A percentile compares a stretch with the other conserved stretches of the same genome.
Conservation (phyloP, 2,888 invertebrate species). For the Diplolepis rosae region DNA sequence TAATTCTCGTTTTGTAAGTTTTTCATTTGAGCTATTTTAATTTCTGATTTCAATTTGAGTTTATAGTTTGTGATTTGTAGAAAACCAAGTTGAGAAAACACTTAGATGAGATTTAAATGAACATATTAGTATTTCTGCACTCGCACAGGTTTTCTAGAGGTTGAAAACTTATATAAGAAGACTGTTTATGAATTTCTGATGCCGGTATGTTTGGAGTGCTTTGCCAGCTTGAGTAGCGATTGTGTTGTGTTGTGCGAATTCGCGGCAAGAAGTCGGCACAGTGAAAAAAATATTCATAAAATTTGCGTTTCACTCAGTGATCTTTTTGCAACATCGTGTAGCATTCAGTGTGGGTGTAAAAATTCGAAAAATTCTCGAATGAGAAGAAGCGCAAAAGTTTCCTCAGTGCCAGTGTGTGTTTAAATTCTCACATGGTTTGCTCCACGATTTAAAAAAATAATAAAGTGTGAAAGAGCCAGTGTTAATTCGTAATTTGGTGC, state of each 20-base stretch:
- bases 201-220: not conserved
- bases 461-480: conserved; percentile 20
- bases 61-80: too few relatives aligned
- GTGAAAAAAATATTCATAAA: conserved; percentile 22
- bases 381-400: not conserved
- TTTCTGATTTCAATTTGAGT: too few relatives aligned
- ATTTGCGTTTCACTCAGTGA: conserved; percentile 6
- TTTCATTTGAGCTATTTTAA: too few relatives aligned
- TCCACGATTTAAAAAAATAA: conserved; percentile 16
- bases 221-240: not conserved
- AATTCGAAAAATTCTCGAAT: not conserved
- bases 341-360: not conserved
- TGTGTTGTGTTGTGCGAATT: conserved; percentile 20
- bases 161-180: not conserved
- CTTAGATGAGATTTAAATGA: too few relatives aligned
- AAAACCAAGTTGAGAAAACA: too few relatives aligned
- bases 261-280: not conserved
- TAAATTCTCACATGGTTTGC: not conserved
- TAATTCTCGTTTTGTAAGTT: too few relatives aligned
- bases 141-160: not conserved
- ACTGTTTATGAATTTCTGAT: conserved; percentile 5
- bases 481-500: not conserved
- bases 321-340: not conserved
- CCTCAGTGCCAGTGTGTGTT: conserved; percentile 25
- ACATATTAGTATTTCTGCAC: too few relatives aligned